These are phyloP conservation scores for Struthio camelus DNA, from an alignment of 2,113 vertebrate species.

Conservation along the genomic window DNA sequence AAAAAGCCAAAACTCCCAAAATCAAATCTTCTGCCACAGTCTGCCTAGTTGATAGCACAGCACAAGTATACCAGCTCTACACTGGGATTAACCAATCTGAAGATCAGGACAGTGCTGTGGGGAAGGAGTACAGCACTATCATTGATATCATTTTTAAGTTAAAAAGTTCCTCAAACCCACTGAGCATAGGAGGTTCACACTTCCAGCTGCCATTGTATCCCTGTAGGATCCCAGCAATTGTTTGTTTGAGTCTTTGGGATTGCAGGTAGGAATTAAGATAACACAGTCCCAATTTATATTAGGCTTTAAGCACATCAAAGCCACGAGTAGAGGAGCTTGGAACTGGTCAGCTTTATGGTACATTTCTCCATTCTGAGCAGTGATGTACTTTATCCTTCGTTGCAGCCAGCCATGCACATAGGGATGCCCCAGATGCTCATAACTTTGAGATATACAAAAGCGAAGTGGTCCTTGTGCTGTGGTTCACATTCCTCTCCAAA, in stretches of 20 bases:
- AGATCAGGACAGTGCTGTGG: fast-evolving
- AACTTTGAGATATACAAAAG: neutral
- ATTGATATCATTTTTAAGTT: neutral
- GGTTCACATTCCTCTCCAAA: neutral
- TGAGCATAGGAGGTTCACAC: neutral
- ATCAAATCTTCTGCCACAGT: neutral
- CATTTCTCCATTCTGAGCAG: neutral
- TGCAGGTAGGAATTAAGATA: neutral
- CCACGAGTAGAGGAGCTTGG: fast-evolving
- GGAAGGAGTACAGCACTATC: neutral
- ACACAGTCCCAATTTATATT: fast-evolving
- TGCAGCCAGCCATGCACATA: neutral
- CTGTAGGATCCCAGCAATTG: neutral
- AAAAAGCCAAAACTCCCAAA: neutral
- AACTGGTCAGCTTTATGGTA: neutral
- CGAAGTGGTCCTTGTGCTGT: neutral
- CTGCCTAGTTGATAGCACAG: neutral
- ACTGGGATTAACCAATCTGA: neutral
- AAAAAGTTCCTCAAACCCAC: neutral
- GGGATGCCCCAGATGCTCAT: neutral
- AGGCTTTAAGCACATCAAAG: neutral
- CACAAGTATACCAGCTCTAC: neutral
- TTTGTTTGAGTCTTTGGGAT: neutral
- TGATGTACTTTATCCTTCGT: fast-evolving
- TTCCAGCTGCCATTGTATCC: neutral